Base-by-base conservation (phyloP, 2,113 vertebrate species). In the Misgurnus mizolepis region DNA sequence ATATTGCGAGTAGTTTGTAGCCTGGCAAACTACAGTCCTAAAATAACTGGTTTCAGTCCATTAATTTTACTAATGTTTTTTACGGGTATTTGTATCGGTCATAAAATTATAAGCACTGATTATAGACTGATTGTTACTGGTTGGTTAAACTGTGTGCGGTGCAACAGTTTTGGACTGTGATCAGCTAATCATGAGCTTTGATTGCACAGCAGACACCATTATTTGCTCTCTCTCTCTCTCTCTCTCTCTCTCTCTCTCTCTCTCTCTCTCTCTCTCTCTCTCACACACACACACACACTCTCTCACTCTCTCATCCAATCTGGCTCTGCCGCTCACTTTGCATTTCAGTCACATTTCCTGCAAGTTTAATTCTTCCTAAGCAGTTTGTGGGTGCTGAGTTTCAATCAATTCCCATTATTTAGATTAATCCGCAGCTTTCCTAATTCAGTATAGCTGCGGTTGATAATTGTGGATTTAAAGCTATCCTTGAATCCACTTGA, bases 331-430 rank as follows among this genome's bases (percentile, higher is more conserved):
- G 1, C 22, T 17, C 53, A 7, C 76, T 90, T 79, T 61, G 77
- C 78, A 87, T 87, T 85, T 87, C 70, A 70, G 78, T 85, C 89
- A 88, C 87, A 85, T 70, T 83, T 70, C 67, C 81, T 80, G 79
- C 76, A 64, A 76, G 27, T 86, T 87, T 83, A 85, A 89, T 87
- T 91, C 76, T 87, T 86, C 78, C 77, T 83, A 80, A 83, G 85
- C 82, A 80, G 81, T 89, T 86, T 86, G 86, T 85, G 82, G 83
- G 81, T 82, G 69, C 76, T 78, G 83, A 88, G 87, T 83, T 62
- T 88, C 81, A 88, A 85, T 89, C 88, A 84, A 88, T 86, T 86
- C 70, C 78, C 68, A 86, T 87, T 76, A 74, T 88, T 90, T 88
- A 89, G 87, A 90, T 89, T 61, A 88, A 89, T 87, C 84, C 78